A percentile compares a stretch with the other conserved stretches of the same genome.
Evolutionary conservation across 2,888 invertebrate species (phyloP).

Genomic region (Pyrocoelia pectoralis): DNA sequence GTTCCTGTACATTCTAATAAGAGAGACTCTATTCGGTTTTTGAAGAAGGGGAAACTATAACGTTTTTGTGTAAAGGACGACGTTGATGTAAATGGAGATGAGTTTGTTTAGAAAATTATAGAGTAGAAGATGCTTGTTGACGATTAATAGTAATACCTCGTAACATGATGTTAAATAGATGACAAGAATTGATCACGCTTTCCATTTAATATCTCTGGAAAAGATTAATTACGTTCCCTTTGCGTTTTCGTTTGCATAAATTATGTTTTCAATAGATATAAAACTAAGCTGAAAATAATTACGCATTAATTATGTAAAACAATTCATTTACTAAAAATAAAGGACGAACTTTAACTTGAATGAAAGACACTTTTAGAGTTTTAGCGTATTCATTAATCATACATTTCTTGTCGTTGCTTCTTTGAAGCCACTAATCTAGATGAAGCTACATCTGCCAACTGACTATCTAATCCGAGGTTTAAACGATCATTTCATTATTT

Average conservation of each 20-base stretch:
- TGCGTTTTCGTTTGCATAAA: conserved; percentile 33
- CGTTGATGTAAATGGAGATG: not conserved
- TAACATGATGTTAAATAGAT: conserved; percentile 32
- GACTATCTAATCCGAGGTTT: conserved; percentile 52
- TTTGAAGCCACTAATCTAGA: conserved; percentile 51
- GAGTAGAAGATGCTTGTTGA: conserved; percentile 22
- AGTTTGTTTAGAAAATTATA: conserved; percentile 23
- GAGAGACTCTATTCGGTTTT: no score
- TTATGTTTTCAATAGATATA: conserved; percentile 32
- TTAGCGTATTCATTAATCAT: conserved; percentile 52
- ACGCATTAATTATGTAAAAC: conserved; percentile 37
- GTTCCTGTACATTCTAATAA: no score
- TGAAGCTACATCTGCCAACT: conserved; percentile 52
- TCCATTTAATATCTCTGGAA: conserved; percentile 31
- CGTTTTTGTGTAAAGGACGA: not conserved
- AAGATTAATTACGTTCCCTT: conserved; percentile 35
- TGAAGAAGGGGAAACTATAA: not conserved
- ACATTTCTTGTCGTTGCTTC: conserved; percentile 54
- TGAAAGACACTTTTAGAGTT: conserved; percentile 37
- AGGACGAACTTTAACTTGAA: conserved; percentile 34
- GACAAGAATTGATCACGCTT: conserved; percentile 35
- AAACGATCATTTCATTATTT: conserved; percentile 50
- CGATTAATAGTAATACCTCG: conserved; percentile 29
- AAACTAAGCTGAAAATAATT: conserved; percentile 35
- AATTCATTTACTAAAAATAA: conserved; percentile 38